Base-by-base conservation (phyloP, 2,797 vertebrate species). In the Gorsachius magnificus region DNA sequence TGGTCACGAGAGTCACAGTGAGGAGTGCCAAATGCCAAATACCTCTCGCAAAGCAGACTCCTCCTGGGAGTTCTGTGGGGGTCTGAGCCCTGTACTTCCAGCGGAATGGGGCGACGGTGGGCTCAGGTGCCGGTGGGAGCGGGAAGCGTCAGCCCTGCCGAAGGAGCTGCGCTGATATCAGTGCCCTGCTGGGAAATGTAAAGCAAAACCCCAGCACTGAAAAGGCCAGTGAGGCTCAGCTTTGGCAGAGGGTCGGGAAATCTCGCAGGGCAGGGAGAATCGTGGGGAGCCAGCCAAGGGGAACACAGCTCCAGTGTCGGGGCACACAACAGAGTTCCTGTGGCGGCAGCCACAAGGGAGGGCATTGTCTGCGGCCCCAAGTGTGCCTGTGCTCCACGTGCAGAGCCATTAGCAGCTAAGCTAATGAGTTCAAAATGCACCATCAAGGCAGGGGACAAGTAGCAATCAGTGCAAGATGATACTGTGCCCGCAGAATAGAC, bases 231-330 rank as follows among this genome's bases (percentile, higher is more conserved):
- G 65, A 63, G 71, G 76, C 80, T 68, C 25, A 2, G 46, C 31
- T 31, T 74, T 75, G 82, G 87, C 45, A 70, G 43, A 22, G 74
- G 25, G 4, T 51, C 0, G 53, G 92, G 90, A 90, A 89, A 43
- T 56, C 60, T 63, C 41, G 1, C 35, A 1, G 48, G 61, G 79
- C 58, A 0, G 71, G 50, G 79, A 57, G 79, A 56, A 63, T 12
- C 2, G 33, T 16, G 46, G 87, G 9, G 56, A 54, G 18, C 3
- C 8, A 1, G 76, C 90, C 90, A 57, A 38, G 69, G 63, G 69
- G 87, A 84, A 94, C 95, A 93, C 83, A 90, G 94, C 70, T 8
- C 56, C 61, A 95, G 90, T 90, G 92, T 92, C 29, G 72, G 74
- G 81, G 35, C 70, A 9, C 64, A 90, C 93, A 96, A 57, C 46